Evolutionary conservation across 2,113 vertebrate species (phyloP), one percentile per base, ranked within the genome.

Genomic region (Callopanchax toddi): DNA sequence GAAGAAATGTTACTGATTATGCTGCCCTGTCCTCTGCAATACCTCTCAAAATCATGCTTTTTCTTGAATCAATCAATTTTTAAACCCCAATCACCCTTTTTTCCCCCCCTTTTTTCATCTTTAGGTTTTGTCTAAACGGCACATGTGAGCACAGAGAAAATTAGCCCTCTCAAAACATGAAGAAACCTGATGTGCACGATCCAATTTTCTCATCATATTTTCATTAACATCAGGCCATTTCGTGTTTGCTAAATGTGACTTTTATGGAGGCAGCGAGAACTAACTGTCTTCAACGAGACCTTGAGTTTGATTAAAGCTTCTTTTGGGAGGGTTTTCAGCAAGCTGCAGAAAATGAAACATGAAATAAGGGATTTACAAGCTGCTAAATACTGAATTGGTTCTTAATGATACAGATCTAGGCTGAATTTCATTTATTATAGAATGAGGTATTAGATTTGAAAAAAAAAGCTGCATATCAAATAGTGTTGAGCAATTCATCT

Each of bases 201-300:
- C 64, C 39, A 60, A 55, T 66, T 70, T 78, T 66, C 75, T 71
- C 54, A 63, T 78, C 54, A 76, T 86, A 71, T 68, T 12, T 61
- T 81, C 68, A 83, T 80, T 83, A 84, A 76, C 67, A 56, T 64
- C 13, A 70, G 20, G 54, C 65, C 66, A 63, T 76, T 85, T 83
- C 65, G 57, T 59, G 46, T 83, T 82, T 72, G 79, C 57, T 68
- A 65, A 75, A 79, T 71, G 48, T 71, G 61, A 71, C 60, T 71
- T 83, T 81, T 61, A 64, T 74, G 51, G 61, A 60, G 48, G n/a
- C 40, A 52, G 64, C 60, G 60, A 45, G 26, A 46, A 53, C n/a
- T 51, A 40, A 65, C 49, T 60, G 63, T 60, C 60, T 68, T 54
- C 45, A 50, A 43, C 34, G 26, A 77, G 55, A 66, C 45, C 43